These are phyloP conservation scores for Gandaritis pyraliata DNA, from an alignment of 2,888 invertebrate genomes.

Conservation along the genomic window DNA sequence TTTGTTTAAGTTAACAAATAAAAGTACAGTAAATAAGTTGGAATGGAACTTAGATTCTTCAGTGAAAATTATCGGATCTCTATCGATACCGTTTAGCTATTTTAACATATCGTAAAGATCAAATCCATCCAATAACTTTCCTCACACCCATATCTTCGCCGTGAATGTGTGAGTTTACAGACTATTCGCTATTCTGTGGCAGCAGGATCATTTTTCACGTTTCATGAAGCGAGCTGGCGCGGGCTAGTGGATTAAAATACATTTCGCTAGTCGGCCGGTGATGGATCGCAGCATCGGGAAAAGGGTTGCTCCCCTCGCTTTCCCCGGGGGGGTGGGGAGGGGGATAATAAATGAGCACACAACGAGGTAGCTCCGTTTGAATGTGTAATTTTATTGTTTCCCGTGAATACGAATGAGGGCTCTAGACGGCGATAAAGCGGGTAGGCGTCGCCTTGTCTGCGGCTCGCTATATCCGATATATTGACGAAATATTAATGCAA, in stretches of 20 bases:
- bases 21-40: no score
- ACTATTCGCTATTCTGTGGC: constrained; percentile 20
- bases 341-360: constrained; percentile 54
- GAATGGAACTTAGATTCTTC: no score
- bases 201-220: constrained; percentile 80
- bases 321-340: constrained; percentile 18
- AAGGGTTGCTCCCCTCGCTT: constrained; percentile 65
- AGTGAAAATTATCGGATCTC: no score
- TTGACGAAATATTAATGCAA: constrained; percentile 9
- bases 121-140: constrained; percentile 25
- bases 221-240: constrained; percentile 78
- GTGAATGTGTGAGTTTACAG: constrained; percentile 48
- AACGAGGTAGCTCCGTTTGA: constrained; percentile 56
- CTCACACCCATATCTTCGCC: constrained; percentile 1
- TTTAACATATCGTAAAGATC: constrained; percentile 30
- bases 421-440: constrained; percentile 28
- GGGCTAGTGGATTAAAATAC: constrained; percentile 83
- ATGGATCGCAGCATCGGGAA: constrained; percentile 71
- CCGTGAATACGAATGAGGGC: constrained; percentile 32
- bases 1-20: no score
- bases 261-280: constrained; percentile 75
- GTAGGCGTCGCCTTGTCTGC: constrained; percentile 38
- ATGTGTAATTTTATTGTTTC: constrained; percentile 58
- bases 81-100: constrained; percentile 8
- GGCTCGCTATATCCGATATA: constrained; percentile 3